A percentile compares a stretch with the other conserved stretches of the same genome.
Conservation (phyloP, 1,140 invertebrate species). For the Drosophila varians region DNA sequence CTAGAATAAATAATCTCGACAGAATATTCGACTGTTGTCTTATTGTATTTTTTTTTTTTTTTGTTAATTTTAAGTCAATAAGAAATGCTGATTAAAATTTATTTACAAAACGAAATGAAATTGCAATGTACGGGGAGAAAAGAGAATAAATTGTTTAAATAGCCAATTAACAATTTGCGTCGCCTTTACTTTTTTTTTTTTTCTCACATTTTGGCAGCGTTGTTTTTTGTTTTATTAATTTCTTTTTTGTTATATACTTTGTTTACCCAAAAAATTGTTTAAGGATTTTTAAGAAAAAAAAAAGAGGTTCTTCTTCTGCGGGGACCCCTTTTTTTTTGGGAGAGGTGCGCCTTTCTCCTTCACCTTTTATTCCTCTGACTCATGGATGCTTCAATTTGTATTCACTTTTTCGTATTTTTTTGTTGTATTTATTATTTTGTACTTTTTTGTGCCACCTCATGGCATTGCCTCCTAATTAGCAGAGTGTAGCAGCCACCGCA, state of each 20-base stretch:
- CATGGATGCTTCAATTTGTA: conserved; percentile 20
- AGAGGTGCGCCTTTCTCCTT: conserved; percentile 14
- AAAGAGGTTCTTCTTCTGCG: too few relatives aligned
- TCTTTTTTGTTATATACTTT: not conserved
- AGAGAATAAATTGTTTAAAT: conserved; percentile 58
- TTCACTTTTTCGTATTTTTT: not conserved
- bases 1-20: not conserved
- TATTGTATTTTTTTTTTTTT: too few relatives aligned
- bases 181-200: conserved; percentile 29
- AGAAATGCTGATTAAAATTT: conserved; percentile 40
- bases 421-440: not conserved
- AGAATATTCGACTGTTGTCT: too few relatives aligned
- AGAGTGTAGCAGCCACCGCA: conserved; percentile 21
- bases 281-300: not conserved
- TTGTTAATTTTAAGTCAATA: conserved; percentile 18
- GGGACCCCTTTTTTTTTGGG: too few relatives aligned
- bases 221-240: conserved; percentile 20
- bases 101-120: conserved; percentile 54
- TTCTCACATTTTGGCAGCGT: not conserved
- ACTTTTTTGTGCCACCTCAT: conserved; percentile 10
- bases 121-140: conserved; percentile 20
- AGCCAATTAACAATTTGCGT: conserved; percentile 76
- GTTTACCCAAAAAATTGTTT: conserved; percentile 32
- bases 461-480: conserved; percentile 51
- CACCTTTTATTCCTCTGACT: conserved; percentile 9